A percentile compares a stretch with the other conserved stretches of the same genome.
Conservation (phyloP, 1,140 invertebrate genomes). For the Pentalonia nigronervosa region DNA sequence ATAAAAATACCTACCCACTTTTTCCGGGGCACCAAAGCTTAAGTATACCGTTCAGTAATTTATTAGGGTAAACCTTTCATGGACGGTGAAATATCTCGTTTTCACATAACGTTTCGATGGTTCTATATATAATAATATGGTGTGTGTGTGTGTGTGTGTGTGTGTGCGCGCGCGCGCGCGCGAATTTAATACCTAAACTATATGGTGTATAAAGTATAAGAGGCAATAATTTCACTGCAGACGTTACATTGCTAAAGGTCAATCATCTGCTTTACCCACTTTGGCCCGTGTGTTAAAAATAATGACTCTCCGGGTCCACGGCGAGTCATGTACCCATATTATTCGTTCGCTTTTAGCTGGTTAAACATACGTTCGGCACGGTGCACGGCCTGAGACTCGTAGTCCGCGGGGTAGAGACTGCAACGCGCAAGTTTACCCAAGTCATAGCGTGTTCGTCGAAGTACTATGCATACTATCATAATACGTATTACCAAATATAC, state of each 20-base stretch:
- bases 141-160: neutral
- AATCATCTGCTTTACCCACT: neutral
- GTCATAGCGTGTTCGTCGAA: neutral
- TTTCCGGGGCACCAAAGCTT: neutral
- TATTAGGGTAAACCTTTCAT: constrained; percentile 35
- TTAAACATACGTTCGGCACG: neutral
- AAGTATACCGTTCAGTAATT: constrained; percentile 26
- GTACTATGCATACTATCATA: neutral
- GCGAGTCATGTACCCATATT: neutral
- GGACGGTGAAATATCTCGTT: constrained; percentile 47
- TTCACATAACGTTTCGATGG: constrained; percentile 30
- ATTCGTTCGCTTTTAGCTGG: neutral
- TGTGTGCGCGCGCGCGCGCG: neutral
- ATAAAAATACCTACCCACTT: neutral
- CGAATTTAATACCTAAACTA: neutral
- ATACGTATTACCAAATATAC: too few species aligned
- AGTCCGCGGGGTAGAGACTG: neutral
- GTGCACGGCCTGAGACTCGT: neutral
- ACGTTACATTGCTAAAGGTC: neutral
- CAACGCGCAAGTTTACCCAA: neutral
- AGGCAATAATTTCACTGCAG: neutral
- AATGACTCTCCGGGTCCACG: neutral
- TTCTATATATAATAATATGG: neutral
- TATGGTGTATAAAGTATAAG: constrained; percentile 3
- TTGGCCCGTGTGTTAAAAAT: neutral